Evolutionary conservation across 1,140 invertebrate species (phyloP).

Genomic region (Drosophila lacteicornis): DNA sequence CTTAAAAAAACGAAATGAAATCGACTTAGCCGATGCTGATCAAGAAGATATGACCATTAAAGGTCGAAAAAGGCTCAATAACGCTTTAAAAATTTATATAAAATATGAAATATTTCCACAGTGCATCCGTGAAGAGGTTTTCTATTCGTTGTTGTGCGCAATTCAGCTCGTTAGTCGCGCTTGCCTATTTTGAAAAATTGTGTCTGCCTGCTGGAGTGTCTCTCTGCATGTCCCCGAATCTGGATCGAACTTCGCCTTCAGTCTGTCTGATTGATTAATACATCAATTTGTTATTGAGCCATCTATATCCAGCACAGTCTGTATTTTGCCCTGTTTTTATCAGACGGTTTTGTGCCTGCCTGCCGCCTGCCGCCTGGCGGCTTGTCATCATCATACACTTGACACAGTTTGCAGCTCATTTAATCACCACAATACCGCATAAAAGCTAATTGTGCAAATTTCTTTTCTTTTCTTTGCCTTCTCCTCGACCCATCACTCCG

Average conservation of each 20-base stretch:
- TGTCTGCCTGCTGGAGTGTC: constrained; percentile 30
- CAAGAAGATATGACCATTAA: too few relatives aligned
- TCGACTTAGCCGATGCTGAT: too few relatives aligned
- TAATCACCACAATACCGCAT: constrained; percentile 78
- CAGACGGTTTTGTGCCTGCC: constrained; percentile 3
- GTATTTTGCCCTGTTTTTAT: constrained; percentile 9
- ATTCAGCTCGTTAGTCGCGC: constrained; percentile 56
- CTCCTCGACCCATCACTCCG: constrained; percentile 5
- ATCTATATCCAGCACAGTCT: constrained; percentile 43
- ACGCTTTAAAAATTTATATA: too few relatives aligned
- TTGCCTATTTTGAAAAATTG: constrained; percentile 66
- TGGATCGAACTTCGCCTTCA: constrained; percentile 37
- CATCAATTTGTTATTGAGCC: constrained; percentile 81
- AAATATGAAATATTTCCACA: not conserved
- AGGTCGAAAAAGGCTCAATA: too few relatives aligned
- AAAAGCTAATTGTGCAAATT: constrained; percentile 80
- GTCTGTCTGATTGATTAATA: constrained; percentile 78
- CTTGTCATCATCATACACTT: constrained; percentile 60
- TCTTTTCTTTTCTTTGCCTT: constrained; percentile 28
- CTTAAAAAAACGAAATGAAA: too few relatives aligned
- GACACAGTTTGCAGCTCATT: constrained; percentile 81
- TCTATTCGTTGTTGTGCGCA: constrained; percentile 1
- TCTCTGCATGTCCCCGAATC: constrained; percentile 24
- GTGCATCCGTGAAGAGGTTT: constrained; percentile 16
- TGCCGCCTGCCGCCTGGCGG: constrained; percentile 3